Evolutionary conservation across 2,888 invertebrate species (phyloP).

Genomic region (Agrotis puta): DNA sequence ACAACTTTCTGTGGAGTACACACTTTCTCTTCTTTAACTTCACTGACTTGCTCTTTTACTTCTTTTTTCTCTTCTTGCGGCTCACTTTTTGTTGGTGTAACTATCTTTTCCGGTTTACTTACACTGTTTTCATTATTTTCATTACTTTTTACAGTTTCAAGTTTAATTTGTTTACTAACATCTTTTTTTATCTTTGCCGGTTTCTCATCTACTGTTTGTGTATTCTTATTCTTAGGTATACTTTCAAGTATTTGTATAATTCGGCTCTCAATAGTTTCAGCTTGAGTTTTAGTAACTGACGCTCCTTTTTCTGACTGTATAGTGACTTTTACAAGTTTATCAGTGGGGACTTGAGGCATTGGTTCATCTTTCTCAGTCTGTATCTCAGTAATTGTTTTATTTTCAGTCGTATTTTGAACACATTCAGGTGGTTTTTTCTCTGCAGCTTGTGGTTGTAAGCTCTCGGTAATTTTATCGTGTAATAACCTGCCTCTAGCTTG

Average conservation of each 20-base stretch:
- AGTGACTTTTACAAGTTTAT: slow-evolving; percentile 27
- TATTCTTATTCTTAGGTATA: slow-evolving; percentile 43
- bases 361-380: slow-evolving; percentile 30
- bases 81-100: slow-evolving; percentile 19
- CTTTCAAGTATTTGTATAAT: slow-evolving; percentile 39
- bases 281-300: slow-evolving; percentile 1
- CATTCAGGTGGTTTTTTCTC: slow-evolving; percentile 43
- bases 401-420: slow-evolving; percentile 41
- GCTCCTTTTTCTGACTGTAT: slow-evolving; percentile 37
- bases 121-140: not conserved
- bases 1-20: slow-evolving; percentile 21
- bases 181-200: slow-evolving; percentile 7
- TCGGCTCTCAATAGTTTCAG: slow-evolving; percentile 25
- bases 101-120: slow-evolving; percentile 10
- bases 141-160: slow-evolving; percentile 8
- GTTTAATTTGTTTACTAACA: slow-evolving; percentile 19
- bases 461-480: slow-evolving; percentile 73
- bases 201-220: slow-evolving; percentile 28
- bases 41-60: slow-evolving; percentile 24
- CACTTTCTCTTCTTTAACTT: slow-evolving; percentile 44
- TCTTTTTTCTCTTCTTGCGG: slow-evolving; percentile 27
- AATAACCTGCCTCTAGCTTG: slow-evolving; percentile 84
- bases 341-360: slow-evolving; percentile 30
- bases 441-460: slow-evolving; percentile 34
- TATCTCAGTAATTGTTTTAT: slow-evolving; percentile 32